Conservation (phyloP, 2,113 vertebrate species). For the Boleophthalmus pectinirostris region DNA sequence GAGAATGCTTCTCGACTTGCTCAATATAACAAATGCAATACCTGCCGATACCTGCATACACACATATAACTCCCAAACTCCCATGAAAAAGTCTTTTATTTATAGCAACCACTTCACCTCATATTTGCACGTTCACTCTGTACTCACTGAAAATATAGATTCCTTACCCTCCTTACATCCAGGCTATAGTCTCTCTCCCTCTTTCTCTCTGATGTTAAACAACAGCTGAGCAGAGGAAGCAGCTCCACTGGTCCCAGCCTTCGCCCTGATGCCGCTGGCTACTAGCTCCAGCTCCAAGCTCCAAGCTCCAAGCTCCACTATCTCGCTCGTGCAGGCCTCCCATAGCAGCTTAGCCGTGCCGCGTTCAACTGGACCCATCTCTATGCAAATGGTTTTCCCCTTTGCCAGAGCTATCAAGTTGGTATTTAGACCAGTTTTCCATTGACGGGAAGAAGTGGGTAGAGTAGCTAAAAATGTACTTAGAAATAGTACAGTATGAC, state of each 20-base stretch:
- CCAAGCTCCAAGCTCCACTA: constrained; percentile 28
- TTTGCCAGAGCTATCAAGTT: constrained; percentile 47
- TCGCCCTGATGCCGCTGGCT: constrained; percentile 43
- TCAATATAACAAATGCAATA: background rate
- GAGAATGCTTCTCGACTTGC: too few species aligned
- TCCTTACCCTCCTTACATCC: background rate
- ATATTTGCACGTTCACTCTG: background rate
- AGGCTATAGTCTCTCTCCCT: constrained; percentile 14
- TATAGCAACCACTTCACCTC: background rate
- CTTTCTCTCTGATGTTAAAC: constrained; percentile 34
- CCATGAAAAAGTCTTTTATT: constrained; percentile 2
- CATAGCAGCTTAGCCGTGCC: constrained; percentile 39
- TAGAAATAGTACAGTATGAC: background rate
- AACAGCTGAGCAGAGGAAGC: constrained; percentile 60
- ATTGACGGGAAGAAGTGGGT: constrained; percentile 32
- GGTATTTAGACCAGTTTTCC: constrained; percentile 43
- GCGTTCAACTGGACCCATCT: constrained; percentile 30
- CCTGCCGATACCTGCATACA: background rate
- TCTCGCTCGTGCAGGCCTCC: constrained; percentile 50
- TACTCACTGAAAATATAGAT: background rate
- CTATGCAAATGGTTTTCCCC: constrained; percentile 56
- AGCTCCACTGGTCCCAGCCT: constrained; percentile 28
- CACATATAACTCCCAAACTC: too few species aligned
- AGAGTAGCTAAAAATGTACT: background rate
- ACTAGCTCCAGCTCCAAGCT: constrained; percentile 18